Percentiles rank a stretch among this genome's conserved stretches.
These are phyloP conservation scores for pig (Sus scrofa) DNA, from an alignment of 2,113 vertebrate species.

Conservation along the genomic window T2T-Sscrofa CM000829.6:41575001-41575500, in stretches of 20 bases:
- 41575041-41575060: slow-evolving; percentile 82
- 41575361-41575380: slow-evolving; percentile 68
- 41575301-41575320: slow-evolving; percentile 67
- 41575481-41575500: slow-evolving; percentile 71
- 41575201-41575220: slow-evolving; percentile 82
- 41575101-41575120: slow-evolving; percentile 85
- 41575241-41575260: slow-evolving; percentile 78
- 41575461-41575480: slow-evolving; percentile 81
- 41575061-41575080: slow-evolving; percentile 81
- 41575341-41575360: slow-evolving; percentile 67
- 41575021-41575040: slow-evolving; percentile 84
- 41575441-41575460: not conserved
- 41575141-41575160: slow-evolving; percentile 84
- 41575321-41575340: slow-evolving; percentile 73
- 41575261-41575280: slow-evolving; percentile 73
- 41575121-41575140: slow-evolving; percentile 78
- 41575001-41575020: slow-evolving; percentile 85
- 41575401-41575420: not conserved
- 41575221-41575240: slow-evolving; percentile 79
- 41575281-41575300: slow-evolving; percentile 77
- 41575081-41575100: slow-evolving; percentile 82
- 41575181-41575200: slow-evolving; percentile 76
- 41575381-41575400: slow-evolving; percentile 72
- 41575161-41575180: slow-evolving; percentile 82
- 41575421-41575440: not conserved